phyloP scores from a whole-genome alignment of 2,113 vertebrate genomes.

The Ia io region DNA sequence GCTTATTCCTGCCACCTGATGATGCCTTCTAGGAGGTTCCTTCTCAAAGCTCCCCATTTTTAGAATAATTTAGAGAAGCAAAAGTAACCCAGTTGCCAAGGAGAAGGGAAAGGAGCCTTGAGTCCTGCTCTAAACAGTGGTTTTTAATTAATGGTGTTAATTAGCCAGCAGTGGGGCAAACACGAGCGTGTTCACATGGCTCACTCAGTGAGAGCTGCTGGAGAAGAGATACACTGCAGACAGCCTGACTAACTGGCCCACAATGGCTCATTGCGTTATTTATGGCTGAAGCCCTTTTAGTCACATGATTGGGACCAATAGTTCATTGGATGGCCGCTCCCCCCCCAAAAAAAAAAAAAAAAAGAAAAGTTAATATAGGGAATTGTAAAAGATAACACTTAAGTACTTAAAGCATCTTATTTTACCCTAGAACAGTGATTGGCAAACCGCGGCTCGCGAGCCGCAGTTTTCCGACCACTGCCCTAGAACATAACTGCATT shows the following conservation, averaged over 20 bases:
- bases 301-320: background rate
- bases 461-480: too few species aligned
- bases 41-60: background rate
- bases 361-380: background rate
- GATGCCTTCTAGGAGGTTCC: background rate
- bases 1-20: background rate
- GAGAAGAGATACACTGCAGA: background rate
- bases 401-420: background rate
- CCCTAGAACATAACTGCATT: background rate
- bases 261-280: background rate
- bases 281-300: background rate
- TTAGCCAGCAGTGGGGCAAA: background rate
- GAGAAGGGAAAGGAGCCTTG: background rate
- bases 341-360: too few species aligned
- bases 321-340: background rate
- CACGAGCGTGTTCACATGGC: rapidly evolving
- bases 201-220: background rate
- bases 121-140: background rate
- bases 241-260: background rate
- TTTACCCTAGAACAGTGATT: background rate
- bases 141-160: background rate
- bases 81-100: background rate
- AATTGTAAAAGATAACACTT: background rate
- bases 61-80: background rate
- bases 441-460: too few species aligned